phyloP scores from a whole-genome alignment of 1,140 invertebrate genomes.

The Trichomalopsis sarcophagae region DNA sequence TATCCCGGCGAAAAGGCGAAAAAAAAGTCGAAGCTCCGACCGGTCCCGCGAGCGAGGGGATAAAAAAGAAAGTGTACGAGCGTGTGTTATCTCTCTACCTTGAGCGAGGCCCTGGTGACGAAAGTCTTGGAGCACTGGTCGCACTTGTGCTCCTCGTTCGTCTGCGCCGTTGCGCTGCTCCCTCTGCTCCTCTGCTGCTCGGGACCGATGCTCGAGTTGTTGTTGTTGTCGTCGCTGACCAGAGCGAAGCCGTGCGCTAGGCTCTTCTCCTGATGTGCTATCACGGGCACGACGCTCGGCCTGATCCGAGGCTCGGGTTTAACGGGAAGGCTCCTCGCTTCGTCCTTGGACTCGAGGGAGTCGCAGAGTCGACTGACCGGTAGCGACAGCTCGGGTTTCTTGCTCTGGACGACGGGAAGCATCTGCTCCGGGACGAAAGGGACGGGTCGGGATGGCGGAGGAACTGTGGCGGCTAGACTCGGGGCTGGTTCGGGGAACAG shows the following conservation, averaged over 20 bases:
- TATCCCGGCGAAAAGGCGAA: too few relatives aligned
- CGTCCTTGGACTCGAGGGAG: constrained; percentile 44
- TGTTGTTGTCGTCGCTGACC: constrained; percentile 63
- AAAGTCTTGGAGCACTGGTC: constrained; percentile 74
- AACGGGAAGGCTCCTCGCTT: background rate
- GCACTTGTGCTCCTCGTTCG: constrained; percentile 62
- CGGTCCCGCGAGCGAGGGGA: background rate
- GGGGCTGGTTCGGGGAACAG: background rate
- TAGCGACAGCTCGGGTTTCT: constrained; percentile 60
- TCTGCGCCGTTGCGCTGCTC: constrained; percentile 56
- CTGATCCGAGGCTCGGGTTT: background rate
- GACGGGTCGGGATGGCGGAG: background rate
- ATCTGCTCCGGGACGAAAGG: constrained; percentile 1
- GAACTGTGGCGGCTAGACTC: background rate
- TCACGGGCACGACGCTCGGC: background rate
- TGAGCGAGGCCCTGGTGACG: constrained; percentile 71
- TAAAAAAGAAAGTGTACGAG: constrained; percentile 16
- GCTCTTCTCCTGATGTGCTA: constrained; percentile 31
- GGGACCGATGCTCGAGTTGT: constrained; percentile 49
- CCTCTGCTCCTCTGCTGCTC: constrained; percentile 38
- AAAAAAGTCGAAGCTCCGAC: too few relatives aligned
- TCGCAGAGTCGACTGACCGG: constrained; percentile 64
- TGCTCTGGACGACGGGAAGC: background rate
- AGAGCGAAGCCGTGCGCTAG: constrained; percentile 10
- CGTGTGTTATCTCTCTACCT: constrained; percentile 63